Conservation (phyloP, 1,140 invertebrate species). For the Drosophila kurseongensis region DNA sequence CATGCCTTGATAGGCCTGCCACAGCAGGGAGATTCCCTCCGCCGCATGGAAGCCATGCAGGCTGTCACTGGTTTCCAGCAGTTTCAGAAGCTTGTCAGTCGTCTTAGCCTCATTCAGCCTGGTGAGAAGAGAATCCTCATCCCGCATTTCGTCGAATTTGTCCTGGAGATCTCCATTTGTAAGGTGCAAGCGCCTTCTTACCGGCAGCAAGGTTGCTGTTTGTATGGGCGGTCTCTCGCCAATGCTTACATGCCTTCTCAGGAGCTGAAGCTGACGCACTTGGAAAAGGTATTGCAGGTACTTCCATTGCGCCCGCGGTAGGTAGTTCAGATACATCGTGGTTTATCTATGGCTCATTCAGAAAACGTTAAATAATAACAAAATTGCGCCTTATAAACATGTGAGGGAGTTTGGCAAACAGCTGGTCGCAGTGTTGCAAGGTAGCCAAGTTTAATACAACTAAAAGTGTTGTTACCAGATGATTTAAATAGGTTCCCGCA, state of each 20-base stretch:
- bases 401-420: slow-evolving; percentile 25
- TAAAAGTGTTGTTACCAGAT: too few species aligned
- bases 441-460: not conserved
- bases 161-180: not conserved
- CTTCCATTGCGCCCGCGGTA: slow-evolving; percentile 49
- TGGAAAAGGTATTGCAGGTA: slow-evolving; percentile 55
- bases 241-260: slow-evolving; percentile 31
- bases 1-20: slow-evolving; percentile 43
- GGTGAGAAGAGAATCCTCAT: not conserved
- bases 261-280: slow-evolving; percentile 46
- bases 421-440: slow-evolving; percentile 16
- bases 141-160: not conserved
- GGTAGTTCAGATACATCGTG: slow-evolving; percentile 53
- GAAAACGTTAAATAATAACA: slow-evolving; percentile 66
- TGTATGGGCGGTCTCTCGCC: slow-evolving; percentile 38
- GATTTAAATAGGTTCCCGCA: too few species aligned
- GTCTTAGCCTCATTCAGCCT: not conserved
- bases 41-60: slow-evolving; percentile 3
- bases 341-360: slow-evolving; percentile 41
- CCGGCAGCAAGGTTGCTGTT: not conserved
- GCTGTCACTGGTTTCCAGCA: not conserved
- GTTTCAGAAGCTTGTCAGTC: slow-evolving; percentile 1
- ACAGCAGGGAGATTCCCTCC: slow-evolving; percentile 31
- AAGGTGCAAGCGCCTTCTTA: not conserved
- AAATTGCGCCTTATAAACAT: slow-evolving; percentile 35